Percentiles rank a stretch among this genome's conserved stretches.
phyloP scores from a whole-genome alignment of 2,888 invertebrate genomes.

The Mactromeris polynyma region DNA sequence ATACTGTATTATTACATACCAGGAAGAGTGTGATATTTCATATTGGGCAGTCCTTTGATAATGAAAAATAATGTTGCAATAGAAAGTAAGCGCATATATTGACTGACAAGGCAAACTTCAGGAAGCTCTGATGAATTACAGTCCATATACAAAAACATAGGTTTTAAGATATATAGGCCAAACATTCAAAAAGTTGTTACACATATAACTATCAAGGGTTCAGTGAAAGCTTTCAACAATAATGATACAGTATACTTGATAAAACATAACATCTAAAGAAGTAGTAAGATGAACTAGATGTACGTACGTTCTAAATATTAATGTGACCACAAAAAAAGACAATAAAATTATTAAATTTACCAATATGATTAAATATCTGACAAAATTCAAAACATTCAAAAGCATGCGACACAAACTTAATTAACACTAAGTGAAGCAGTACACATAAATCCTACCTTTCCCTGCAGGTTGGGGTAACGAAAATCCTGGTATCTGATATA shows the following conservation, averaged over 20 bases:
- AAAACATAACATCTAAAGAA: too few species aligned
- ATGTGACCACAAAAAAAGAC: too few species aligned
- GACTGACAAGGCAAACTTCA: not conserved
- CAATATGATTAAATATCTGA: not conserved
- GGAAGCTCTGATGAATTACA: not conserved
- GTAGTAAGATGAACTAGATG: too few species aligned
- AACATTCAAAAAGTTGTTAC: too few species aligned
- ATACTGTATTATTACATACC: not conserved
- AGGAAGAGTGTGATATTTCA: not conserved
- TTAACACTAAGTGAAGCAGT: too few species aligned
- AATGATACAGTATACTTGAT: too few species aligned
- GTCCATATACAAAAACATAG: too few species aligned
- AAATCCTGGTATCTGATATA: conserved; percentile 98
- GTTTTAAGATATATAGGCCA: too few species aligned
- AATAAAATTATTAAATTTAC: too few species aligned
- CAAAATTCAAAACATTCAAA: not conserved
- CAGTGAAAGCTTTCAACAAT: too few species aligned
- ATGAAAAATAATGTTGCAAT: not conserved
- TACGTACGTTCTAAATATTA: too few species aligned
- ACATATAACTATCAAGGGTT: too few species aligned
- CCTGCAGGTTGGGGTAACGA: conserved; percentile 96
- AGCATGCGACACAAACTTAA: not conserved
- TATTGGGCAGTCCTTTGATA: not conserved
- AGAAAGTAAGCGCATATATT: not conserved
- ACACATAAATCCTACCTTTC: conserved; percentile 89